These are phyloP conservation scores for Tamias sibiricus DNA, from an alignment of 2,113 vertebrate species.

Conservation along the genomic window DNA sequence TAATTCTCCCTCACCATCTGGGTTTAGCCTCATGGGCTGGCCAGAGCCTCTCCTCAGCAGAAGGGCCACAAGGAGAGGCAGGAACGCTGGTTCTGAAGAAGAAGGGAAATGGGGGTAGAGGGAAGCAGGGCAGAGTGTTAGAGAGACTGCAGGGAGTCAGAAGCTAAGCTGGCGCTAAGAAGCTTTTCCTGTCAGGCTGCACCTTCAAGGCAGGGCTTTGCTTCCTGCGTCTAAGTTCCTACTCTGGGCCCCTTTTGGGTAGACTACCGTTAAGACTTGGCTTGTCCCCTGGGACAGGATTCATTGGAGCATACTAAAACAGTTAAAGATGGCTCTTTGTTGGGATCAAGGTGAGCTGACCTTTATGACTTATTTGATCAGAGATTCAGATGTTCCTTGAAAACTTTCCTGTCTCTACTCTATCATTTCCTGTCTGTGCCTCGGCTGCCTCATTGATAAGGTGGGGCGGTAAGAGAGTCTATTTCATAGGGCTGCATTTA, in stretches of 20 bases:
- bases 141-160: not conserved
- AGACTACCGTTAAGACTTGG: not conserved
- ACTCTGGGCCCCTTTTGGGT: not conserved
- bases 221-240: not conserved
- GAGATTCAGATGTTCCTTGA: not conserved
- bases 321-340: not conserved
- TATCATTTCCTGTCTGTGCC: not conserved
- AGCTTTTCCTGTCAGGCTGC: too few species aligned
- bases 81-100: not conserved
- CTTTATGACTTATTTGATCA: not conserved
- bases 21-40: not conserved
- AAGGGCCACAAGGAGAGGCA: not conserved
- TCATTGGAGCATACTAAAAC: not conserved
- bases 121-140: not conserved
- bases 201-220: too few species aligned
- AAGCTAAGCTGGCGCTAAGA: not conserved
- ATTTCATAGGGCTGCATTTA: not conserved
- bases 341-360: not conserved
- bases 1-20: slow-evolving; percentile 61
- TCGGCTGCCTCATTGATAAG: not conserved
- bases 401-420: not conserved
- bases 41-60: not conserved
- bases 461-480: not conserved
- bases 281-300: not conserved
- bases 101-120: not conserved